These are phyloP conservation scores for Nymphalis io DNA, from an alignment of 1,140 invertebrate species.

Conservation along the genomic window DNA sequence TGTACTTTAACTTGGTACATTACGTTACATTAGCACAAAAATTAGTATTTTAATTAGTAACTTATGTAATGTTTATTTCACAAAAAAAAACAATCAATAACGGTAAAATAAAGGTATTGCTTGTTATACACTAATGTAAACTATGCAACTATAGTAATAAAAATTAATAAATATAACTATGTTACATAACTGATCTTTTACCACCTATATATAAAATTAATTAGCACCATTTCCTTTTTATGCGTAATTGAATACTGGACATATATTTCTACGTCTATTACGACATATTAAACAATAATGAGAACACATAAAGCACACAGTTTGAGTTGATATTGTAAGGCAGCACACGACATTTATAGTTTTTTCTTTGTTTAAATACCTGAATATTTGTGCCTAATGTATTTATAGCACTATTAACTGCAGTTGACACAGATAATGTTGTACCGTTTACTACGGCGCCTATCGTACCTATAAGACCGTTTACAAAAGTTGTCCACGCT, in stretches of 20 bases:
- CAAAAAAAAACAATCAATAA: no score
- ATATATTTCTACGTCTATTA: neutral
- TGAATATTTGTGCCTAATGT: constrained; percentile 68
- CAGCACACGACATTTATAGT: constrained; percentile 25
- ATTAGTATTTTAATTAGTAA: no score
- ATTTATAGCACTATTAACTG: constrained; percentile 68
- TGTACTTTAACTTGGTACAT: no score
- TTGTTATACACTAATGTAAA: no score
- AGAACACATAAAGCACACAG: constrained; percentile 13
- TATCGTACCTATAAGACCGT: constrained; percentile 64
- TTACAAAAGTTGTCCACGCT: constrained; percentile 64
- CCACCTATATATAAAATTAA: neutral
- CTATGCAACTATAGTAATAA: no score
- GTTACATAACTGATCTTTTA: neutral
- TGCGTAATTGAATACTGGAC: no score
- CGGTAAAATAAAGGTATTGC: no score
- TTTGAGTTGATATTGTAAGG: constrained; percentile 1
- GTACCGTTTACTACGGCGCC: constrained; percentile 63
- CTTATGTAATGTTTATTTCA: no score
- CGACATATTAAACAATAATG: neutral
- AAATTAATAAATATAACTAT: no score
- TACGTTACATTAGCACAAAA: no score
- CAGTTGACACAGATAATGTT: constrained; percentile 50
- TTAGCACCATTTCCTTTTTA: no score
- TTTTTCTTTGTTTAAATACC: constrained; percentile 45